These are phyloP conservation scores for Chionis minor DNA, from an alignment of 2,113 vertebrate genomes.

Conservation along the genomic window DNA sequence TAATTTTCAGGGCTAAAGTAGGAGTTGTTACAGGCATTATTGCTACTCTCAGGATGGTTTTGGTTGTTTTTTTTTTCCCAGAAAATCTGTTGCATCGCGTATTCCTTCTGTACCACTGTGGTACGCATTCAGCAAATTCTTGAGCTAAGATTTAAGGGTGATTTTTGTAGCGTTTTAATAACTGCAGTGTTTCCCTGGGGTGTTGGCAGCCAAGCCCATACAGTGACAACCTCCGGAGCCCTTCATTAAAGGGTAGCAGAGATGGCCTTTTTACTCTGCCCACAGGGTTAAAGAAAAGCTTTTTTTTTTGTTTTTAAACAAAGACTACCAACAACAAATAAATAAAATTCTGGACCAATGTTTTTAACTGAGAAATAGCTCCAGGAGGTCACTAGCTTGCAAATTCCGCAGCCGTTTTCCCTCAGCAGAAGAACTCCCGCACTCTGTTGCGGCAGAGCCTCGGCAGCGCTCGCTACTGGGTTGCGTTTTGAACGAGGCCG, in stretches of 20 bases:
- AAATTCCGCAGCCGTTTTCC: not conserved
- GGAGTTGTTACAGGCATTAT: not conserved
- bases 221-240: not conserved
- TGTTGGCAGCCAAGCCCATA: not conserved
- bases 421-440: not conserved
- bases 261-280: not conserved
- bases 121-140: not conserved
- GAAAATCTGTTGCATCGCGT: not conserved
- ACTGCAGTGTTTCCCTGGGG: not conserved
- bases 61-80: not conserved
- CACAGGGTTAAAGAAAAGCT: not conserved
- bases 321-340: not conserved
- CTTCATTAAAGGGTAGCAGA: not conserved
- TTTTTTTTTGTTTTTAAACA: not conserved
- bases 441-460: not conserved
- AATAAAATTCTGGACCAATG: not conserved
- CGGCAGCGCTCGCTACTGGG: rapidly evolving
- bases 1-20: not conserved
- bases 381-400: not conserved
- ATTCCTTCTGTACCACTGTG: not conserved
- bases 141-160: not conserved
- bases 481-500: not conserved
- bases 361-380: not conserved
- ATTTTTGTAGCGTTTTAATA: not conserved
- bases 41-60: not conserved